Percentiles rank a stretch among this genome's conserved stretches.
These are phyloP conservation scores for Pomacea maculata DNA, from an alignment of 1,140 invertebrate species.

Conservation along the genomic window DNA sequence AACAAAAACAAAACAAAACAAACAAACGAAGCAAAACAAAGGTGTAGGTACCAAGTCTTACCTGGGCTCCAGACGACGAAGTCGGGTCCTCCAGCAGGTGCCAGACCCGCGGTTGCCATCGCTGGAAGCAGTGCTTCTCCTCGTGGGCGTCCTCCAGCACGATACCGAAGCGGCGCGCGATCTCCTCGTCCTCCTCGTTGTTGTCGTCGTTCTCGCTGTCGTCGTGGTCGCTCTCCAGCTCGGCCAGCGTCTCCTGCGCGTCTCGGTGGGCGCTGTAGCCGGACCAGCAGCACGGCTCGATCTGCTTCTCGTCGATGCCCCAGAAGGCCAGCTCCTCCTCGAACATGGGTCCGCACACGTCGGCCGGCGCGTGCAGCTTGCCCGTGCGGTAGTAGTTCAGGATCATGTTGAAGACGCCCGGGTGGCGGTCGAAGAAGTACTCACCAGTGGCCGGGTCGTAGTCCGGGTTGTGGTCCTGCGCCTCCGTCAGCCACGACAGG, in stretches of 20 bases:
- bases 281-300: constrained; percentile 65
- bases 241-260: constrained; percentile 61
- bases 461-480: constrained; percentile 51
- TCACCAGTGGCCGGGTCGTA: constrained; percentile 60
- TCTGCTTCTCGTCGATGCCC: constrained; percentile 65
- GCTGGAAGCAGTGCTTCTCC: constrained; percentile 44
- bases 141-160: constrained; percentile 43
- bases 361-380: constrained; percentile 60
- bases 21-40: constrained; percentile 12
- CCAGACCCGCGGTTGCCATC: constrained; percentile 57
- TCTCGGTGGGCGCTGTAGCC: constrained; percentile 59
- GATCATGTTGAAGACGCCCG: constrained; percentile 64
- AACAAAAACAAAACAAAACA: not conserved
- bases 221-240: constrained; percentile 48
- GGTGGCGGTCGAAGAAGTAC: constrained; percentile 65
- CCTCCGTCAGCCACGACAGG: constrained; percentile 60
- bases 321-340: constrained; percentile 65
- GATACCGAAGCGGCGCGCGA: constrained; percentile 56
- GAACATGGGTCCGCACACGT: constrained; percentile 64
- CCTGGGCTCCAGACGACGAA: constrained; percentile 56
- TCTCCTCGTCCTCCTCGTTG: constrained; percentile 39
- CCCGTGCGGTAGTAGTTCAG: constrained; percentile 64
- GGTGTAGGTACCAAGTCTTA: constrained; percentile 22
- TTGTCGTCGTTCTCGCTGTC: constrained; percentile 28
- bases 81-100: constrained; percentile 58